Evolutionary conservation across 2,888 invertebrate species (phyloP), one percentile per base, ranked within the genome.

Genomic region (Phymatocera aterrima): DNA sequence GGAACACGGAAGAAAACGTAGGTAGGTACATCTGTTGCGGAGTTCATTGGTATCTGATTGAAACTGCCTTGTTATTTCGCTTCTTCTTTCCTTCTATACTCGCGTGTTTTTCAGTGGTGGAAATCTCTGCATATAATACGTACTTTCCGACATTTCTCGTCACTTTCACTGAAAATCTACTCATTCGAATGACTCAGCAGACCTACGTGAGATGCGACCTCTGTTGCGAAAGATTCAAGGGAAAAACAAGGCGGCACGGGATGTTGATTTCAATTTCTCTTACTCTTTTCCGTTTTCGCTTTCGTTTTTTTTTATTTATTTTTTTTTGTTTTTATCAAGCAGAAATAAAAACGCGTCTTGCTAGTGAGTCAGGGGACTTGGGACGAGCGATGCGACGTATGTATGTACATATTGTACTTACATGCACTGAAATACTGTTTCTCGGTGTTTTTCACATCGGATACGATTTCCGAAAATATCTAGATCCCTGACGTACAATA

Each of bases 101-200:
- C 28, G 24, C 21, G 37, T 18, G 18, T 37, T n/a, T 15, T n/a
- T 31, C 18, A 34, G 15, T 18, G 37, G 21, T 64, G 18, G 18
- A 37, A 64, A 37, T 34, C n/a, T 10, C 8, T 43, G 43, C 43
- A 43, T 15, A 43, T 43, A 43, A 15, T 24, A 57, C 28, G 57
- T 57, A 18, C 24, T 28, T 15, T n/a, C 43, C 15, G 43, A 21
- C 18, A 64, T 18, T 34, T 37, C 18, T 6, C 34, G 37, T 37
- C n/a, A 64, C 64, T 64, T 64, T 64, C 64, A 64, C 64, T 37
- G 18, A 21, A 3, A 18, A 37, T 64, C 18, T 37, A 37, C 18
- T 64, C 4, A 57, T 37, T 64, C 2, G 37, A 57, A 64, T 64
- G 64, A 64, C 64, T 61, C 61, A 61, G 34, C 61, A 8, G 4